Evolutionary conservation across 2,888 invertebrate species (phyloP).

Genomic region (Luperina nickerlii): DNA sequence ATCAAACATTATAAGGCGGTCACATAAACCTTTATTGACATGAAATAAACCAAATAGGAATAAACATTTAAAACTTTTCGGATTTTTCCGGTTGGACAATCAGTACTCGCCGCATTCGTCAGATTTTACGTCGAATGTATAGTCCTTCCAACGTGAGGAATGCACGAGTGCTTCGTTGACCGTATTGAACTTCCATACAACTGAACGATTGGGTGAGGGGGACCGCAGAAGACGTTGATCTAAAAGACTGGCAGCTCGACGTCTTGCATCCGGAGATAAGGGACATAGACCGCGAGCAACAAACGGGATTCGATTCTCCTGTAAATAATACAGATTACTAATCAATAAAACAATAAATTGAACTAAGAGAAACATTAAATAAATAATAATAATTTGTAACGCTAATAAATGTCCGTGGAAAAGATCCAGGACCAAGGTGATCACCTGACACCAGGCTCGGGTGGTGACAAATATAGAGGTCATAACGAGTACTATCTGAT

Average conservation of each 20-base stretch:
- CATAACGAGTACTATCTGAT: conserved; percentile 12
- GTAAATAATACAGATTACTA: conserved; percentile 21
- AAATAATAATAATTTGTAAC: not conserved
- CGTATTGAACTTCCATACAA: conserved; percentile 85
- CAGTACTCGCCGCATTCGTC: conserved; percentile 68
- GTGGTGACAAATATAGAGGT: conserved; percentile 4
- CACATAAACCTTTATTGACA: conserved; percentile 58
- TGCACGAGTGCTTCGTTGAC: conserved; percentile 84
- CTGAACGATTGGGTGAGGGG: conserved; percentile 72
- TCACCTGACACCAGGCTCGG: not conserved
- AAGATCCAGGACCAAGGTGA: conserved; percentile 4
- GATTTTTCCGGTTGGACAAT: conserved; percentile 18
- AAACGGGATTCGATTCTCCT: conserved; percentile 75
- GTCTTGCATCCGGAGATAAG: conserved; percentile 80
- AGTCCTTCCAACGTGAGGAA: conserved; percentile 83
- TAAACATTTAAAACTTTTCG: conserved; percentile 7
- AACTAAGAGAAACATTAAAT: not conserved
- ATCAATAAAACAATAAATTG: not conserved
- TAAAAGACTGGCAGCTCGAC: conserved; percentile 79
- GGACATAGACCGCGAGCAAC: conserved; percentile 76
- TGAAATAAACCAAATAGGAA: conserved; percentile 43
- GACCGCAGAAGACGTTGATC: conserved; percentile 77
- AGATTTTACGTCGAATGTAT: conserved; percentile 75
- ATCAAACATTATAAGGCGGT: conserved; percentile 12
- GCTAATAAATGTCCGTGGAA: not conserved